A percentile compares a stretch with the other conserved stretches of the same genome.
Evolutionary conservation across 2,888 invertebrate genomes (phyloP).

Genomic region (Drosophila meridiana): DNA sequence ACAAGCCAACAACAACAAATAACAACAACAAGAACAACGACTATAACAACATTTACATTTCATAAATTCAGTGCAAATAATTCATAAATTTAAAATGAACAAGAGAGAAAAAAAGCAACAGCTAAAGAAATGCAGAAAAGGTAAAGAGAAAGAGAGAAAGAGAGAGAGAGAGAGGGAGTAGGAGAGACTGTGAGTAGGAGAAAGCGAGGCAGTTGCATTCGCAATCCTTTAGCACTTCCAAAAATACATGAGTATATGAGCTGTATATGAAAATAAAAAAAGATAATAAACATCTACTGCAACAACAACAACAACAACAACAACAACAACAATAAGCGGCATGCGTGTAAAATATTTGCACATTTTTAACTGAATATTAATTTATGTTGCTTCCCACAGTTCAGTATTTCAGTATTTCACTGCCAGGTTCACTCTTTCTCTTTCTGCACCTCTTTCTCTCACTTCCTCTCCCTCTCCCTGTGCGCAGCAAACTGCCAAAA

Average conservation of each 20-base stretch:
- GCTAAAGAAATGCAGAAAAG: conserved; percentile 21
- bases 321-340: conserved; percentile 31
- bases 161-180: background rate
- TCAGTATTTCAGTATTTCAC: conserved; percentile 26
- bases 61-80: conserved; percentile 78
- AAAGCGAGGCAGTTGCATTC: background rate
- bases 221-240: conserved; percentile 1
- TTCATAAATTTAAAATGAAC: conserved; percentile 68
- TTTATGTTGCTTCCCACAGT: conserved; percentile 64
- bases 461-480: background rate
- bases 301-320: conserved; percentile 4
- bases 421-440: background rate
- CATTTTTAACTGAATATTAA: conserved; percentile 79
- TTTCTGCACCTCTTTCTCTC: background rate
- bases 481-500: conserved; percentile 7
- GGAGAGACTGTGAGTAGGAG: too few relatives aligned
- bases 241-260: conserved; percentile 12
- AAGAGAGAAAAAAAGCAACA: conserved; percentile 9
- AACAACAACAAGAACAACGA: conserved; percentile 3
- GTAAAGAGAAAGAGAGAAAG: conserved; percentile 4
- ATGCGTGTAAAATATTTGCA: conserved; percentile 69
- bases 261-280: conserved; percentile 7
- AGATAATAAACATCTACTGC: conserved; percentile 13
- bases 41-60: conserved; percentile 59
- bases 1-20: conserved; percentile 6